Evolutionary conservation across 2,888 invertebrate genomes (phyloP), one percentile per base, ranked within the genome.

Genomic region (Thelaira solivaga): DNA sequence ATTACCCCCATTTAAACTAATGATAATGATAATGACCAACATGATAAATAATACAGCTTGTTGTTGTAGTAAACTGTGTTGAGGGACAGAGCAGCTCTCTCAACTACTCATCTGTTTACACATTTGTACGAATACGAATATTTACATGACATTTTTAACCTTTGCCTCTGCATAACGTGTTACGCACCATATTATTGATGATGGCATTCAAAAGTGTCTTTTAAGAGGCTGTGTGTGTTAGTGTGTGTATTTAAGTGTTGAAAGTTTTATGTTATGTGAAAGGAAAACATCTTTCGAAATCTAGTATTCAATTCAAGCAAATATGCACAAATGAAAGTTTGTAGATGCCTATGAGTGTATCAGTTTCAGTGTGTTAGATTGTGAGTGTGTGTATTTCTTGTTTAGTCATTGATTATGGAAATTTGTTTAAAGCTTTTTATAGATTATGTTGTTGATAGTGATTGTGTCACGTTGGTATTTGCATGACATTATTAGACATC

Each of bases 401-500:
- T 55, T 47, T 39, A 39, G 47, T 16, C 18, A 67, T 55, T 45
- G 55, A 55, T 67, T 67, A 55, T 16, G 16, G n/a, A 31, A 65
- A 41, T 43, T 29, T 49, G 13, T 10, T 3, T 36, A 13, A 31
- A 13, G 36, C 1, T 1, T 36, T 8, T 39, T 13, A 13, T 39
- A 13, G 16, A 2, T 5, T 16, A 2, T 39, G 0, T 16, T 39
- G 16, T 16, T 4, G 4, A 13, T n/a, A 36, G 2, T 36, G 31
- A 39, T 39, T 13, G 7, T 36, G n/a, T n/a, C n/a, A n/a, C n/a
- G n/a, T n/a, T 3, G 1, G 6, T 3, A 10, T 34, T 34, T 11
- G 0, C 6, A 13, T 16, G 36, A 39, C 36, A 39, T 39, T 39
- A 39, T 16, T 39, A 39, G 36, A 16, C 36, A 39, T 39, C 1